Percentiles rank a stretch among this genome's conserved stretches.
Evolutionary conservation across 2,113 vertebrate species (phyloP).

Genomic region (Gnathochromis pfefferi): DNA sequence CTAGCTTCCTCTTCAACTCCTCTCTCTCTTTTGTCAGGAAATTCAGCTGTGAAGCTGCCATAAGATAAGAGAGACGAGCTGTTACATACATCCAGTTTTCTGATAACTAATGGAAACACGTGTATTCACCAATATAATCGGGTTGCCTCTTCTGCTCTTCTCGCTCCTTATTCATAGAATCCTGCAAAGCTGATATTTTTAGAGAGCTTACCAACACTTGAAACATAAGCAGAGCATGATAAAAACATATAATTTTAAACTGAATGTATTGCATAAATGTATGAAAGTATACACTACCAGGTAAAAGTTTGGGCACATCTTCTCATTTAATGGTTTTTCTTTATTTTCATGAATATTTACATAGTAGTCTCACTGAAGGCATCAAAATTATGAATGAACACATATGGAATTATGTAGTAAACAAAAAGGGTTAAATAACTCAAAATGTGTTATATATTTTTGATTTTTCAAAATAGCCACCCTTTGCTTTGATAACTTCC

Average conservation of each 20-base stretch:
- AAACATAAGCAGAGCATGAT: not conserved
- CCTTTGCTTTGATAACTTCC: not conserved
- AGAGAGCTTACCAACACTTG: not conserved
- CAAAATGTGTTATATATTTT: not conserved
- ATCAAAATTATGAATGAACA: not conserved
- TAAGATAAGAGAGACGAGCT: not conserved
- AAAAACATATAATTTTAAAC: not conserved
- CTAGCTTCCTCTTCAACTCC: not conserved
- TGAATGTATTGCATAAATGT: not conserved
- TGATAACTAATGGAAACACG: not conserved
- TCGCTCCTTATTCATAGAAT: not conserved
- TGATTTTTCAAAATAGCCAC: not conserved
- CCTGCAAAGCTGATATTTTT: not conserved
- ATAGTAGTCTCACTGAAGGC: not conserved
- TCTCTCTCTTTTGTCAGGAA: not conserved
- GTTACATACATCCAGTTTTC: not conserved
- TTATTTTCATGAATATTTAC: not conserved
- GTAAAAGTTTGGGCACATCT: not conserved
- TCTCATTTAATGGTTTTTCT: not conserved
- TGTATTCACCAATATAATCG: not conserved
- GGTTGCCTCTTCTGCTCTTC: not conserved
- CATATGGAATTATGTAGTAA: not conserved
- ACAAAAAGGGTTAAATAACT: not conserved
- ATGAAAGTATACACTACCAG: not conserved
- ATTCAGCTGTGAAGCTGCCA: not conserved